phyloP scores from a whole-genome alignment of 2,797 vertebrate genomes.

The Helicolenus hilgendorfi region DNA sequence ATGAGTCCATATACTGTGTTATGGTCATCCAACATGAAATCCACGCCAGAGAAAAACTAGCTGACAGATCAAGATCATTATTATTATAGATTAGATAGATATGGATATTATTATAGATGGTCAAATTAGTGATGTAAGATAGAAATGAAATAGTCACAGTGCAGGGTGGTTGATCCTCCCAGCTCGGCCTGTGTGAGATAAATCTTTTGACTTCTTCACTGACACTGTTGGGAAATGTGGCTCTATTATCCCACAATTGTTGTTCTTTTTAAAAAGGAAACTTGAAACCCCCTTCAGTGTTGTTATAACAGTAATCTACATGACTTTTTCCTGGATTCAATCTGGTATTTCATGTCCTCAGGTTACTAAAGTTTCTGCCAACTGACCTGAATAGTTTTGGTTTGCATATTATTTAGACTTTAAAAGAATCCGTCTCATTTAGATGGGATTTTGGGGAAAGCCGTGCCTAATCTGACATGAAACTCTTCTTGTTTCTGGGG shows the following conservation, averaged over 20 bases:
- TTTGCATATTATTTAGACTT: slow-evolving; percentile 41
- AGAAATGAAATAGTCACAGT: too few species aligned
- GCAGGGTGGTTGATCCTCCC: neutral
- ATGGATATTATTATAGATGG: neutral
- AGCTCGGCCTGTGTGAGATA: neutral
- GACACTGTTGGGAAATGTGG: slow-evolving; percentile 40
- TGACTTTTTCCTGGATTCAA: slow-evolving; percentile 16
- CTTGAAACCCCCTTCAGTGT: neutral
- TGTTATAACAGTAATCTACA: neutral
- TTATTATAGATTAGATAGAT: neutral
- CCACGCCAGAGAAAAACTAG: neutral
- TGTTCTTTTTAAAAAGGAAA: slow-evolving; percentile 25
- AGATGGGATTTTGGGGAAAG: slow-evolving; percentile 66
- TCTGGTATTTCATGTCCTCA: slow-evolving; percentile 26
- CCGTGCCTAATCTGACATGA: slow-evolving; percentile 48
- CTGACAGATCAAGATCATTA: neutral
- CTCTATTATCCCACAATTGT: neutral
- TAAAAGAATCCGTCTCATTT: slow-evolving; percentile 61
- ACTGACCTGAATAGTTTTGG: slow-evolving; percentile 12
- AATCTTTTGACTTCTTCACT: neutral
- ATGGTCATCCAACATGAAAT: neutral
- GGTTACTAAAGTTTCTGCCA: slow-evolving; percentile 27
- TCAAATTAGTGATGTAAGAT: neutral
- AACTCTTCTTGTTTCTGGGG: slow-evolving; percentile 50
- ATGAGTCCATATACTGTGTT: neutral